A percentile compares a stretch with the other conserved stretches of the same genome.
Conservation (phyloP, 2,888 invertebrate species). For the Tachystola acroxantha region DNA sequence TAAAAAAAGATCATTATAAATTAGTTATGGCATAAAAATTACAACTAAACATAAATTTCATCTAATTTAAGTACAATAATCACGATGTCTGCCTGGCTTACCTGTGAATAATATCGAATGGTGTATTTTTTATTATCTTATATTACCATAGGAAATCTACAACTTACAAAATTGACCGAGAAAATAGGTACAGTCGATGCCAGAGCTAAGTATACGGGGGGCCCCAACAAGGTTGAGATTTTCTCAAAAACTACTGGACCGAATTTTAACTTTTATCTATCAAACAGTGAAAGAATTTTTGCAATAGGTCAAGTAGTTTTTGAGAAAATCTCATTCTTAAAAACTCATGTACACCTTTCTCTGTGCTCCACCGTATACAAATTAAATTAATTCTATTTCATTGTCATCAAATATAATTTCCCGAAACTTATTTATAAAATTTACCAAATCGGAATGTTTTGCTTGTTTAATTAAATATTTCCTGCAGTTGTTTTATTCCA, state of each 20-base stretch:
- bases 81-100: conserved; percentile 32
- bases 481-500: conserved; percentile 38
- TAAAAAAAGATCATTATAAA: conserved; percentile 65
- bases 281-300: no score
- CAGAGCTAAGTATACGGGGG: no score
- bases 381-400: no score
- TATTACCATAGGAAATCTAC: conserved; percentile 2
- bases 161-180: conserved; percentile 18
- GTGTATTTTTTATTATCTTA: not conserved
- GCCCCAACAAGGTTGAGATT: no score
- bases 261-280: no score
- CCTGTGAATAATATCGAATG: conserved; percentile 3
- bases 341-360: no score
- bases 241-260: no score
- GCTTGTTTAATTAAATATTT: conserved; percentile 28
- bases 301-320: no score
- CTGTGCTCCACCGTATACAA: no score
- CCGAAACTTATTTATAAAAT: no score
- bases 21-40: conserved; percentile 74
- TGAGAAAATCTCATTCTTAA: no score
- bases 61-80: conserved; percentile 68
- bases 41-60: conserved; percentile 50
- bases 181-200: conserved; percentile 4
- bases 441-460: conserved; percentile 31
- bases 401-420: conserved; percentile 5